Base-by-base conservation (phyloP, 2,888 invertebrate species). In the Dynastes hyllus region DNA sequence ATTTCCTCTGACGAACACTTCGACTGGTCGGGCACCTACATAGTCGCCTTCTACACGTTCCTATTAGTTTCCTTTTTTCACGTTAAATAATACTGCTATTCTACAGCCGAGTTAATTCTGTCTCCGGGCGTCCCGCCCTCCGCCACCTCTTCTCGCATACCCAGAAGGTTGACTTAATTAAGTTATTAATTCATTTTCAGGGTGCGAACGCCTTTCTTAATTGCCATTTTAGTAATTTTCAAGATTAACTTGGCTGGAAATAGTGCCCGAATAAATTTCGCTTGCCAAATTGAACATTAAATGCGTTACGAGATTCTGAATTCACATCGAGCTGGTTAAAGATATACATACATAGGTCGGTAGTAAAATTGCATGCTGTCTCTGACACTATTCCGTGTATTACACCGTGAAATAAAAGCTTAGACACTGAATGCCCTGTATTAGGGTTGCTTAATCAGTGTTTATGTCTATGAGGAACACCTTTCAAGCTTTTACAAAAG, bases 151-250 rank as follows among this genome's bases (percentile, higher is more conserved):
- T 63, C 76, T 69, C 58, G 50, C 67, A 69, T 69, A 53, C 77
- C 77, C 67, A 53, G 61, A 73, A 73, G 73, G 73, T 73, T 73
- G 73, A 73, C 77, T 77, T 70, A 67, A 79, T 79, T 78, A 79
- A 79, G 79, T 71, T 75, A 78, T 78, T 78, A 71, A 78, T 78
- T 78, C 71, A 77, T 79, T 77, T 79, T 70, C 79, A 61, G 66
- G 77, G 79, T 67, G 67, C 61, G 76, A 79, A 77, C 58, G 67
- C 69, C 55, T 77, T 79, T 71, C 79, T 77, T 79, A 77, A 77
- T 79, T 77, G 75, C 77, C 77, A 69, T 77, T 77, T 77, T 77
- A 69, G 67, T 69, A 77, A 77, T 77, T 77, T 77, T 77, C 77
- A 67, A 78, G 73, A 71, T 78, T 78, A 71, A 78, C 65, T 73